A percentile compares a stretch with the other conserved stretches of the same genome.
phyloP scores from a whole-genome alignment of 2,888 invertebrate genomes.

The Sclerodermus sp. region DNA sequence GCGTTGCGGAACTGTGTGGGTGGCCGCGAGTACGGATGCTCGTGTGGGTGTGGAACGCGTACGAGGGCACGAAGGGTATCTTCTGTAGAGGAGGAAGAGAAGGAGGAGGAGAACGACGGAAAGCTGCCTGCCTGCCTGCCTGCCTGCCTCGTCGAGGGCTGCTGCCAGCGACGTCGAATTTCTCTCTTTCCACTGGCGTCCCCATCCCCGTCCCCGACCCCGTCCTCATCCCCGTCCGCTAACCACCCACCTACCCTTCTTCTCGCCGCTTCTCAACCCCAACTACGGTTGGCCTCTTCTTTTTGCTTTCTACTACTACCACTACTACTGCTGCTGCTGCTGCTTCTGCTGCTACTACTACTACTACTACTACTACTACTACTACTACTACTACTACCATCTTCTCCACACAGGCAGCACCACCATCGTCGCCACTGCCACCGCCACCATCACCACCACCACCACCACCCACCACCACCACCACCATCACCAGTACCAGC shows the following conservation, averaged over 20 bases:
- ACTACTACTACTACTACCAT: no score
- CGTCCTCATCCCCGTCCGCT: no score
- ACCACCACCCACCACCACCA: no score
- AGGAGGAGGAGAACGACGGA: slow-evolving; percentile 33
- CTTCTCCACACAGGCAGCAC: no score
- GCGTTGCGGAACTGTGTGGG: slow-evolving; percentile 17
- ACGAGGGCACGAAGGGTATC: slow-evolving; percentile 45
- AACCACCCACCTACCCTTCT: no score
- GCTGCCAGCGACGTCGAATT: slow-evolving; percentile 22
- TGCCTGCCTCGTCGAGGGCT: neutral
- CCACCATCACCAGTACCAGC: neutral
- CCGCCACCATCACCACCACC: neutral
- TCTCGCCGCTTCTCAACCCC: no score
- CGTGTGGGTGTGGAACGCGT: slow-evolving; percentile 21
- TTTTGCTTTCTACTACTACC: no score
- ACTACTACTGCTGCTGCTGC: no score
- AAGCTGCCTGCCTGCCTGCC: neutral
- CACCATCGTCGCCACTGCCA: neutral
- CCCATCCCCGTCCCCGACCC: neutral
- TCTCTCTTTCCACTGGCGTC: neutral
- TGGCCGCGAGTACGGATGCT: slow-evolving; percentile 18
- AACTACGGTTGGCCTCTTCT: no score
- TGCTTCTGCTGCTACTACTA: no score
- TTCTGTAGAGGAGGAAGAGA: slow-evolving; percentile 40
- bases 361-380: no score